Evolutionary conservation across 1,140 invertebrate species (phyloP), one percentile per base, ranked within the genome.

Genomic region (Octopus sinensis): DNA sequence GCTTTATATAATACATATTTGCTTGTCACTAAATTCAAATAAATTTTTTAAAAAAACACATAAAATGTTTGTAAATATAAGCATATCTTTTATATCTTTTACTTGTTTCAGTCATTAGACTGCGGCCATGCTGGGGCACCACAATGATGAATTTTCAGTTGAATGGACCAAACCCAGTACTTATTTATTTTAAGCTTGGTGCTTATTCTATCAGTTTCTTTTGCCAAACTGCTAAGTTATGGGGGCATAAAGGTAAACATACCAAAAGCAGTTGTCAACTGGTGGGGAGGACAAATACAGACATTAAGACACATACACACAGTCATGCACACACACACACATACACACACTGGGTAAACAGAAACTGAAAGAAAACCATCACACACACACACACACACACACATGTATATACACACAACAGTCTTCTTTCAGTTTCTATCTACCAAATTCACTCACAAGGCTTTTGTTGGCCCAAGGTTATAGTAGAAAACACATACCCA

Each of bases 101-200:
- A 23, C n/a, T 23, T 23, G 17, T 23, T 12, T 12, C 17, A 13
- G 75, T 23, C 10, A 23, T 9, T 10, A 23, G 75, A 76, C 9
- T 12, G 10, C 9, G 2, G 23, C 2, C 17, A 2, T 23, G 43
- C 23, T 23, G 23, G 12, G 1, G n/a, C 9, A 51, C 75, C 9
- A 76, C n/a, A 1, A 3, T 17, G 17, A 12, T 2, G 43, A 51
- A 76, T 13, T 23, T 76, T 2, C 9, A 23, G 9, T 76, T 4
- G 1, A 13, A 12, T 76, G 23, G 7, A 2, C 17, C 23, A 17
- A 76, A n/a, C 23, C 7, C 23, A 17, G 10, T 13, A 76, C 43
- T 51, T 76, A 76, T 13, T 76, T 23, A 51, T 76, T 68, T n/a
- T 68, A n/a, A n/a, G 12, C 62, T 68, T 68, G 62, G 62, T 68